Evolutionary conservation across 2,888 invertebrate species (phyloP).

Genomic region (Apoda limacodes): DNA sequence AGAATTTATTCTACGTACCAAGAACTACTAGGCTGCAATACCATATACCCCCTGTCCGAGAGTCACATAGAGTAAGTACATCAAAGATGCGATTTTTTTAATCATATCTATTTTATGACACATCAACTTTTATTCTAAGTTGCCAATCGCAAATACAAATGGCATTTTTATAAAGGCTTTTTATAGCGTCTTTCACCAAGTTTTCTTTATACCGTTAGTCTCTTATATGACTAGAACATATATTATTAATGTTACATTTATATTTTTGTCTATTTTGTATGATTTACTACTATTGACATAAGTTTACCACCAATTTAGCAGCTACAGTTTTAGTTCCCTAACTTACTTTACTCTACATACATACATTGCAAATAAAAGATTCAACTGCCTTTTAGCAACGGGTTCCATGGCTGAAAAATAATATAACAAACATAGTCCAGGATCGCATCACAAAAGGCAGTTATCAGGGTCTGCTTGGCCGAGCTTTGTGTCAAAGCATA

Average conservation of each 20-base stretch:
- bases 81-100: conserved; percentile 50
- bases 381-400: conserved; percentile 38
- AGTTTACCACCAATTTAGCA: conserved; percentile 66
- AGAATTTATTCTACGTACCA: conserved; percentile 59
- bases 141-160: conserved; percentile 65
- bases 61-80: conserved; percentile 48
- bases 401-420: conserved; percentile 30
- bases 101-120: conserved; percentile 49
- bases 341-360: conserved; percentile 67
- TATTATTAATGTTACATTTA: conserved; percentile 50
- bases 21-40: conserved; percentile 59
- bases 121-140: conserved; percentile 55
- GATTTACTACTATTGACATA: conserved; percentile 62
- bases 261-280: conserved; percentile 50
- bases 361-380: conserved; percentile 54
- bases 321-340: conserved; percentile 50
- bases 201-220: conserved; percentile 51
- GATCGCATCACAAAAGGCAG: conserved; percentile 45
- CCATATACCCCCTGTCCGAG: conserved; percentile 57
- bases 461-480: conserved; percentile 44
- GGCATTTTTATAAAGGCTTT: conserved; percentile 61
- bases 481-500: conserved; percentile 53
- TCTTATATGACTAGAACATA: conserved; percentile 61
- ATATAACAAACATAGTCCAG: conserved; percentile 26
- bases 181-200: conserved; percentile 67